A percentile compares a stretch with the other conserved stretches of the same genome.
Conservation (phyloP, 2,113 vertebrate genomes). For the Elaphurus davidianus region DNA sequence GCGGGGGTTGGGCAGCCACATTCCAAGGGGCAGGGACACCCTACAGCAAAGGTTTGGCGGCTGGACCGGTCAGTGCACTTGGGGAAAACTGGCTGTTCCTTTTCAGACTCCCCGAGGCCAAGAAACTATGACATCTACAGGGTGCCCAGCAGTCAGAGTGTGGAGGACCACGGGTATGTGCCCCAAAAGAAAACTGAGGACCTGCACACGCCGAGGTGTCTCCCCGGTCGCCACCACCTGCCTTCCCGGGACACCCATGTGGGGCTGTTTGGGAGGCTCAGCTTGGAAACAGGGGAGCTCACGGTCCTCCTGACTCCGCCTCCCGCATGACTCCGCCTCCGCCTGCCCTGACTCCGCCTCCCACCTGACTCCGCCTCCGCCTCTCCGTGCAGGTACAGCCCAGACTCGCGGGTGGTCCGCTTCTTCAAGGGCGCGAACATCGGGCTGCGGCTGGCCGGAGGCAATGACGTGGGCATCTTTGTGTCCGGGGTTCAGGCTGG, state of each 20-base stretch:
- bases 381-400: slow-evolving; percentile 85
- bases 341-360: neutral
- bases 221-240: rapidly evolving
- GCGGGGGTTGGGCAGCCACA: rapidly evolving
- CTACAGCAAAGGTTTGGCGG: neutral
- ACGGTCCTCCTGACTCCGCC: neutral
- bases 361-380: rapidly evolving
- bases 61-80: neutral
- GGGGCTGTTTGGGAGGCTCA: neutral
- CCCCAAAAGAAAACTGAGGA: no score
- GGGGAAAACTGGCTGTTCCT: neutral
- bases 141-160: neutral
- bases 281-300: neutral
- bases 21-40: neutral
- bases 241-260: rapidly evolving
- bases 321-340: neutral
- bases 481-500: slow-evolving; percentile 92
- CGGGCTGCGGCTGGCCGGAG: slow-evolving; percentile 91
- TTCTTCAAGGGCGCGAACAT: slow-evolving; percentile 91
- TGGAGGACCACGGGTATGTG: slow-evolving; percentile 46
- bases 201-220: rapidly evolving
- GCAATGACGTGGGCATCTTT: slow-evolving; percentile 96
- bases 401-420: slow-evolving; percentile 78
- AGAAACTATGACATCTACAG: neutral
- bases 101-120: slow-evolving; percentile 41